These are phyloP conservation scores for Drosophila cardini DNA, from an alignment of 1,140 invertebrate species.

Conservation along the genomic window DNA sequence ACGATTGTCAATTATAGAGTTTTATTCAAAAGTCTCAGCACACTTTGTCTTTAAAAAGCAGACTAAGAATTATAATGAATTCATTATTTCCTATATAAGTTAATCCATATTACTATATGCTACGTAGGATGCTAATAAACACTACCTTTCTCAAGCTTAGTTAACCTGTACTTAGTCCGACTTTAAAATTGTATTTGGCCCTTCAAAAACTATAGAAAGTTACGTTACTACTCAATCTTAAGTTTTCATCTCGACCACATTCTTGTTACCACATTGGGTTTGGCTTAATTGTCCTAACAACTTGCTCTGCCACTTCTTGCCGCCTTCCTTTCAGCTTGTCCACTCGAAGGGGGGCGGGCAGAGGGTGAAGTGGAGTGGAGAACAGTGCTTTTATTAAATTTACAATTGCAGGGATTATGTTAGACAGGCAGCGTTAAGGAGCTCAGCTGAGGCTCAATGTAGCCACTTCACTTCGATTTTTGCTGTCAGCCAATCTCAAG, in stretches of 20 bases:
- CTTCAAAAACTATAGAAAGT: constrained; percentile 26
- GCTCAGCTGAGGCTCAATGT: constrained; percentile 78
- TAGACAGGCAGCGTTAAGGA: constrained; percentile 76
- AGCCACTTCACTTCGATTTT: constrained; percentile 78
- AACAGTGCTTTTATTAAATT: constrained; percentile 74
- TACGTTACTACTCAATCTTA: neutral
- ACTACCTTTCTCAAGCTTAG: neutral
- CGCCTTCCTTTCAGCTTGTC: neutral
- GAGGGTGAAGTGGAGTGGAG: too few species aligned
- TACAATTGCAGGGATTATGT: constrained; percentile 82
- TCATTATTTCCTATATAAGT: too few species aligned
- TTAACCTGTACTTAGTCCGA: constrained; percentile 6
- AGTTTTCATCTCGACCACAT: neutral
- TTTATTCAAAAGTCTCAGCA: too few species aligned
- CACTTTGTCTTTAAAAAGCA: too few species aligned
- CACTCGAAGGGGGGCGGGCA: constrained; percentile 7
- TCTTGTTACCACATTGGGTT: constrained; percentile 5
- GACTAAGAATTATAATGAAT: too few species aligned
- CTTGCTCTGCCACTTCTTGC: constrained; percentile 36
- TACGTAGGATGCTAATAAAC: too few species aligned
- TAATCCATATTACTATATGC: too few species aligned
- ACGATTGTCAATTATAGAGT: too few species aligned
- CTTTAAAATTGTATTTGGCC: neutral
- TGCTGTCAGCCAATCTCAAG: constrained; percentile 56
- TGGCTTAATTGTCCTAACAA: constrained; percentile 67